A percentile compares a stretch with the other conserved stretches of the same genome.
These are phyloP conservation scores for Cheilosia soror DNA, from an alignment of 2,888 invertebrate genomes.

Conservation along the genomic window DNA sequence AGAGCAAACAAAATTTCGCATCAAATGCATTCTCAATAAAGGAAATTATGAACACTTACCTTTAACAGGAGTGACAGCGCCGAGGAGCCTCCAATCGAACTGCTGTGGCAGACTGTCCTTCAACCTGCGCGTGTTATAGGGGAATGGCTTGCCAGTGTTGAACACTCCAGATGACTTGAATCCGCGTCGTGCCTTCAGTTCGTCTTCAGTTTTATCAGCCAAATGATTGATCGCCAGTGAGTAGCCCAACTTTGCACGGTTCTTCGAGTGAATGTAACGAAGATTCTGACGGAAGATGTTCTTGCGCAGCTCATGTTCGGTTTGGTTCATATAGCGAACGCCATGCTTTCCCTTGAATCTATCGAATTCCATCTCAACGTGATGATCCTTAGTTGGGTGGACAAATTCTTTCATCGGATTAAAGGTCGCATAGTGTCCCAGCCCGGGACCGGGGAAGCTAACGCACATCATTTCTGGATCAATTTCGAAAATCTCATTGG, in stretches of 20 bases:
- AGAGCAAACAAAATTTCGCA: not conserved
- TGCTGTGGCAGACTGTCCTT: constrained; percentile 88
- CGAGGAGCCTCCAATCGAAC: constrained; percentile 95
- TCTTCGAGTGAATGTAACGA: constrained; percentile 91
- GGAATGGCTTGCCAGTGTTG: constrained; percentile 92
- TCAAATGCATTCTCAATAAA: not conserved
- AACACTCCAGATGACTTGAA: constrained; percentile 86
- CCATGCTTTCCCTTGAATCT: constrained; percentile 89
- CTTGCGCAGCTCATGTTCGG: constrained; percentile 89
- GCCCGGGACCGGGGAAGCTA: constrained; percentile 96
- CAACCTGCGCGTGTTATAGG: constrained; percentile 86
- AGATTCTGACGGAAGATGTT: constrained; percentile 94
- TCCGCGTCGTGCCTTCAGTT: constrained; percentile 90
- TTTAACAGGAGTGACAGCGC: constrained; percentile 97
- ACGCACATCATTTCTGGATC: constrained; percentile 87
- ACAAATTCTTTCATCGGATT: constrained; percentile 98
- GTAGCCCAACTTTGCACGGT: constrained; percentile 90
- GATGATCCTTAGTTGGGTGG: constrained; percentile 89
- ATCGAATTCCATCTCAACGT: constrained; percentile 90
- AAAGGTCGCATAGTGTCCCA: constrained; percentile 91
- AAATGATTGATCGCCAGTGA: constrained; percentile 93
- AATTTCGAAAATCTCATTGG: constrained; percentile 88
- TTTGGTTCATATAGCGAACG: constrained; percentile 87
- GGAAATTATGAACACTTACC: constrained; percentile 84
- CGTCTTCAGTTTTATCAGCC: constrained; percentile 91